Percentiles rank a stretch among this genome's conserved stretches.
Conservation (phyloP, 2,888 invertebrate species). For the Amblyjoppa fuscipennis region DNA sequence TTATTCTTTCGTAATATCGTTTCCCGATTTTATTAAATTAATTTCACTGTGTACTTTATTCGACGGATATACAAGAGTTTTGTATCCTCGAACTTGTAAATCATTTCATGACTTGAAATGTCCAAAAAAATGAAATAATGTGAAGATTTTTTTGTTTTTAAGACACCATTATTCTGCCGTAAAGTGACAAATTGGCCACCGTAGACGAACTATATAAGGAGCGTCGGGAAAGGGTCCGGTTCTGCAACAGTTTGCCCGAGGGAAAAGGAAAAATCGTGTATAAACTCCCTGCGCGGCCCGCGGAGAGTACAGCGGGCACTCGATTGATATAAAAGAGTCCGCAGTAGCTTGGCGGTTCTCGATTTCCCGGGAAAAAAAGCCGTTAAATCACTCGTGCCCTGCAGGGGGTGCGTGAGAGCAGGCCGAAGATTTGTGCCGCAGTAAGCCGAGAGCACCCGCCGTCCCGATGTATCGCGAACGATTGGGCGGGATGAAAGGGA, state of each 20-base stretch:
- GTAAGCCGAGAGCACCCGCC: constrained; percentile 75
- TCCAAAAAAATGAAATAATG: too few species aligned
- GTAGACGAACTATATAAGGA: not conserved
- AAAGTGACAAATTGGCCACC: not conserved
- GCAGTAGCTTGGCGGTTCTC: constrained; percentile 71
- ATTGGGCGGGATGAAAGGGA: constrained; percentile 84
- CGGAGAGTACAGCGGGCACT: constrained; percentile 66
- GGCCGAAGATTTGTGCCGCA: constrained; percentile 67
- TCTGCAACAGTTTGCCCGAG: constrained; percentile 59
- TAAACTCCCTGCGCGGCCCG: constrained; percentile 54
- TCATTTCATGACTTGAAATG: too few species aligned
- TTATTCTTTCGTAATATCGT: too few species aligned
- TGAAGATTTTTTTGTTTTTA: not conserved
- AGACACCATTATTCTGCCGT: not conserved
- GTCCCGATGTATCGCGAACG: constrained; percentile 82
- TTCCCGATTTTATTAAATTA: too few species aligned
- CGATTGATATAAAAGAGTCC: constrained; percentile 83
- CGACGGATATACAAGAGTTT: constrained; percentile 82
- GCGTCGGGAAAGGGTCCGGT: constrained; percentile 16
- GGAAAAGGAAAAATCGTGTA: constrained; percentile 50
- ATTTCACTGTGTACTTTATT: not conserved
- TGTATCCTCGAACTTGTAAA: too few species aligned
- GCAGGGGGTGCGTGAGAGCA: constrained; percentile 59
- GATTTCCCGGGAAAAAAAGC: constrained; percentile 78
- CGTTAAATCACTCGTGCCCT: constrained; percentile 82